phyloP scores from a whole-genome alignment of 2,113 vertebrate species.

The Struthidea cinerea region DNA sequence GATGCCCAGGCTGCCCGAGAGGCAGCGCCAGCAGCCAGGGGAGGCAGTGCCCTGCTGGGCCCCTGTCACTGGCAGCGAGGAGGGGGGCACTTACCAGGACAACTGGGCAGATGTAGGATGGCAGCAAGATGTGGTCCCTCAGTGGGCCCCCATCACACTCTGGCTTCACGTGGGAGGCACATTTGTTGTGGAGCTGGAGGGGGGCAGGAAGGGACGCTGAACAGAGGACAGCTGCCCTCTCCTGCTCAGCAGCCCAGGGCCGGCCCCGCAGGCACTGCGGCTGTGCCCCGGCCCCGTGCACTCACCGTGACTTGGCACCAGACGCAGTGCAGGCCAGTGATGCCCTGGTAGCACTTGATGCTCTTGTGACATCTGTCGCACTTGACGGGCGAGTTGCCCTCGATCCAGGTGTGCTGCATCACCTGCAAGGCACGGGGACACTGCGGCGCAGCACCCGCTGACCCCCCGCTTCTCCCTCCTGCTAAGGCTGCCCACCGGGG shows the following conservation, averaged over 20 bases:
- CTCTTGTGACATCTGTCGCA: constrained; percentile 91
- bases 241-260: neutral
- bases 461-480: fast-evolving
- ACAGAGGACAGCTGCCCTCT: neutral
- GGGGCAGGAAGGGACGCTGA: neutral
- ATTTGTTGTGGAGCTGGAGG: constrained; percentile 91
- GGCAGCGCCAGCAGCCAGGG: neutral
- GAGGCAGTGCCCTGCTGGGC: neutral
- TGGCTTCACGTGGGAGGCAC: constrained; percentile 84
- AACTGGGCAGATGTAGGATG: constrained; percentile 84
- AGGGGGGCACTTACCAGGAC: constrained; percentile 77
- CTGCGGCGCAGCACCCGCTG: fast-evolving
- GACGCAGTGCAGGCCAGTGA: constrained; percentile 90
- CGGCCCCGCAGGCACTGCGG: fast-evolving
- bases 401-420: constrained; percentile 95
- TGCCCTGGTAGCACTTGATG: constrained; percentile 95
- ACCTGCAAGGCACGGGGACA: constrained; percentile 64
- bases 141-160: constrained; percentile 88
- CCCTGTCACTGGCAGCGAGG: fast-evolving
- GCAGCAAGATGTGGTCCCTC: constrained; percentile 88
- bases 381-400: constrained; percentile 89
- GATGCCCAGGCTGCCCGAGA: fast-evolving
- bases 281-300: neutral
- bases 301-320: constrained; percentile 95
- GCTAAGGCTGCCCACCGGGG: neutral